Base-by-base conservation (phyloP, 2,888 invertebrate species). In the Melipona bicolor region DNA sequence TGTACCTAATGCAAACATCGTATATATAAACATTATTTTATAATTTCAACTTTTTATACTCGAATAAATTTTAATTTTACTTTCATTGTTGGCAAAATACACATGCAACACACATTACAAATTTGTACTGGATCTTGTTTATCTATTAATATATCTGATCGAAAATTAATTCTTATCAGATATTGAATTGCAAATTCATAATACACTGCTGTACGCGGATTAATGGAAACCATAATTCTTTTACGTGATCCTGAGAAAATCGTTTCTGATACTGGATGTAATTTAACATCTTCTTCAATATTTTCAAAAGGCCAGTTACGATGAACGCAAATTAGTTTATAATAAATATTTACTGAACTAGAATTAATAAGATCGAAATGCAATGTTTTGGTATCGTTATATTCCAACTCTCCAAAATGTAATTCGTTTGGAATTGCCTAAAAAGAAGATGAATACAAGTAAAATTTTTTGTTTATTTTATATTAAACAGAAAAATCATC, bases 281-380 rank as follows among this genome's bases (percentile, higher is more conserved):
- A 81, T 52, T 83, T 82, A 4, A 94, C 32, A 65, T 91, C 91
- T 3, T 79, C 77, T 24, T 86, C 70, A 19, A 85, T 72, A 59
- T 77, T 56, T 43, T 85, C 90, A 21, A 89, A 54, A 0, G 90
- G 87, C 83, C 81, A 88, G 43, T 85, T 84, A 17, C 70, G 78
- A n/a, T 89, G 83, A 13, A 71, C 80, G 49, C 88, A 86, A 17
- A 71, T 83, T 52, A 95, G 84, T 69, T 91, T 82, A 82, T 93
- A 95, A 83, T 93, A 91, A 27, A 95, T 92, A 5, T 91, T 89
- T 3, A 95, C 94, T 32, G 88, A 69, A 50, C 95, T 95, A 83
- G 94, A 94, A 91, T 95, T 95, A 80, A 92, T 94, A 24, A 95
- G 67, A 59, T 93, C 85, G 77, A 95, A 95, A 64, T 89, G 87